Evolutionary conservation across 2,113 vertebrate species (phyloP).

Genomic region (Gila orcuttii): DNA sequence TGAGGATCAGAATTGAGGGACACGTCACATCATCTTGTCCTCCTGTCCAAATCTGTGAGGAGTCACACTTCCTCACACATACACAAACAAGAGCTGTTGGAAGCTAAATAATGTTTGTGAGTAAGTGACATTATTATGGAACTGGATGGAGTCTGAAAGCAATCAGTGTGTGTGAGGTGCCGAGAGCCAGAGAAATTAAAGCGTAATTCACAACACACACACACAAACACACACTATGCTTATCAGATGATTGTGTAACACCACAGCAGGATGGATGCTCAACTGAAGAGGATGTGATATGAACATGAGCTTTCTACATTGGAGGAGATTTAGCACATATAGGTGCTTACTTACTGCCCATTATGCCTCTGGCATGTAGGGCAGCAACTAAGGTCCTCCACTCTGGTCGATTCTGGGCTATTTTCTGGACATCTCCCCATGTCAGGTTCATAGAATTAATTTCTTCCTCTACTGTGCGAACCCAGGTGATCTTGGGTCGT

Average conservation of each 20-base stretch:
- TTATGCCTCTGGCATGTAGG: too few relatives aligned
- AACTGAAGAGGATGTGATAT: background rate
- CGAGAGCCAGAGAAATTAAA: background rate
- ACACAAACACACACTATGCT: conserved; percentile 26
- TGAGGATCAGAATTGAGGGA: conserved; percentile 8
- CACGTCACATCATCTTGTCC: conserved; percentile 33
- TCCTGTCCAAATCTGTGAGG: conserved; percentile 20
- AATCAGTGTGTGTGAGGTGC: conserved; percentile 29
- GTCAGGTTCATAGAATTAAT: too few relatives aligned
- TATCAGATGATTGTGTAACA: conserved; percentile 2
- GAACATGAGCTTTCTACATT: background rate
- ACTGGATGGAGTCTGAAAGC: conserved; percentile 17
- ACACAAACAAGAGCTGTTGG: conserved; percentile 12
- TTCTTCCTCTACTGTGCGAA: too few relatives aligned
- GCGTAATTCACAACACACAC: background rate
- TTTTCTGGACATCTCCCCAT: too few relatives aligned
- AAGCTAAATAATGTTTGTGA: background rate
- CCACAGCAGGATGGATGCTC: background rate
- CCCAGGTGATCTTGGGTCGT: too few relatives aligned
- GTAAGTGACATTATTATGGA: conserved; percentile 17
- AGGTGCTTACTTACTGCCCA: background rate
- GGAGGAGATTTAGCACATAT: background rate
- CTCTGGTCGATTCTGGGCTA: too few relatives aligned
- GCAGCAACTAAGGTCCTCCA: too few relatives aligned
- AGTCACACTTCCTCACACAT: conserved; percentile 19